These are phyloP conservation scores for Oryzias melastigma DNA, from an alignment of 2,113 vertebrate species.

Conservation along the genomic window DNA sequence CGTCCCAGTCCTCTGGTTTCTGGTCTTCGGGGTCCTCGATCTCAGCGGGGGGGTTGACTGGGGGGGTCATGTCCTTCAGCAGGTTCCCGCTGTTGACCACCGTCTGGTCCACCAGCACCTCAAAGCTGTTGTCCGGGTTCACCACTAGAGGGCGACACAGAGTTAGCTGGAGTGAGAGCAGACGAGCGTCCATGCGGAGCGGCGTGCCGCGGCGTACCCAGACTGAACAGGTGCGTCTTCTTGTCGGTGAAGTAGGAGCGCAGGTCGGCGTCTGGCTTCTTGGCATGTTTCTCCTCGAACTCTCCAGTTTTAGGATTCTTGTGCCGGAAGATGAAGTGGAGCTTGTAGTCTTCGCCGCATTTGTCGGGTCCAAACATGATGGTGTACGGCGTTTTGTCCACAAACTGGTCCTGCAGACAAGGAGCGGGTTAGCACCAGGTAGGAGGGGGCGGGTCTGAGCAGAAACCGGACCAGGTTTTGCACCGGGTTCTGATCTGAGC, in stretches of 20 bases:
- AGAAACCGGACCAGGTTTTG: too few species aligned
- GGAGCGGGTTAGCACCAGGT: too few species aligned
- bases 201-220: constrained; percentile 71
- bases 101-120: constrained; percentile 91
- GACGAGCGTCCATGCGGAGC: neutral
- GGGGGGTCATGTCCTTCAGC: constrained; percentile 88
- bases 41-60: constrained; percentile 91
- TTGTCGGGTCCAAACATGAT: constrained; percentile 99
- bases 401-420: constrained; percentile 86
- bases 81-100: constrained; percentile 94
- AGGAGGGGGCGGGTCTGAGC: too few species aligned
- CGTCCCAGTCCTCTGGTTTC: constrained; percentile 98
- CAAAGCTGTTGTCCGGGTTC: constrained; percentile 95
- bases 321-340: constrained; percentile 99
- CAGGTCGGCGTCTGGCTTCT: constrained; percentile 91
- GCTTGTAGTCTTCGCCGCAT: constrained; percentile 97
- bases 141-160: constrained; percentile 77
- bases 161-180: neutral
- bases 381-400: constrained; percentile 94
- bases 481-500: too few species aligned
- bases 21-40: constrained; percentile 95
- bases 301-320: constrained; percentile 93
- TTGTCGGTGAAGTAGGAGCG: constrained; percentile 95
- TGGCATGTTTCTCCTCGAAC: constrained; percentile 95
- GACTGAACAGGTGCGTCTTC: constrained; percentile 95